Conservation (phyloP, 2,113 vertebrate species). For the Arenaria interpres region DNA sequence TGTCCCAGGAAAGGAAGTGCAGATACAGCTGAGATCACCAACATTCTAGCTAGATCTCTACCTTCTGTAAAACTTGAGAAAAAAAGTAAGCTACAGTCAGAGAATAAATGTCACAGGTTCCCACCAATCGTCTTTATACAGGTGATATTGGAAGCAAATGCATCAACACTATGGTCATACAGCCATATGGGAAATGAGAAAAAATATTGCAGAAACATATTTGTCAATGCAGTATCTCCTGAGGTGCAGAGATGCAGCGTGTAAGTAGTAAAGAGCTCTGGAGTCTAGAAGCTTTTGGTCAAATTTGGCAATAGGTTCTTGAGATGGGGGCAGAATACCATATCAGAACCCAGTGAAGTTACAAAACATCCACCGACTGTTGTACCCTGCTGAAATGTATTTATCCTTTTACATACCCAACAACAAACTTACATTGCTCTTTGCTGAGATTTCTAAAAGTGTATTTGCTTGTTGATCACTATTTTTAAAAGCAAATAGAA, state of each 20-base stretch:
- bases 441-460: not conserved
- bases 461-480: not conserved
- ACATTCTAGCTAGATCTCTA: not conserved
- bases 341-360: not conserved
- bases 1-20: not conserved
- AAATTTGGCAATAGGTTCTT: not conserved
- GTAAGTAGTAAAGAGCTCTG: not conserved
- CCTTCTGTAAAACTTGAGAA: not conserved
- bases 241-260: not conserved
- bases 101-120: not conserved
- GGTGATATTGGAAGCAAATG: not conserved
- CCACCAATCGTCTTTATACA: not conserved
- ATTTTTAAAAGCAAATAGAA: not conserved
- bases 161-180: not conserved
- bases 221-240: not conserved
- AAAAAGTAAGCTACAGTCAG: not conserved
- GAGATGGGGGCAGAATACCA: not conserved
- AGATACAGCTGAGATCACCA: not conserved
- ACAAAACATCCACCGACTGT: not conserved
- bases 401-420: not conserved
- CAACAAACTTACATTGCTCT: not conserved
- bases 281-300: not conserved
- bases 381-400: not conserved
- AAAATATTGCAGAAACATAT: not conserved
- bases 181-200: not conserved